These are phyloP conservation scores for Nycteola revayana DNA, from an alignment of 2,888 invertebrate species.

Conservation along the genomic window DNA sequence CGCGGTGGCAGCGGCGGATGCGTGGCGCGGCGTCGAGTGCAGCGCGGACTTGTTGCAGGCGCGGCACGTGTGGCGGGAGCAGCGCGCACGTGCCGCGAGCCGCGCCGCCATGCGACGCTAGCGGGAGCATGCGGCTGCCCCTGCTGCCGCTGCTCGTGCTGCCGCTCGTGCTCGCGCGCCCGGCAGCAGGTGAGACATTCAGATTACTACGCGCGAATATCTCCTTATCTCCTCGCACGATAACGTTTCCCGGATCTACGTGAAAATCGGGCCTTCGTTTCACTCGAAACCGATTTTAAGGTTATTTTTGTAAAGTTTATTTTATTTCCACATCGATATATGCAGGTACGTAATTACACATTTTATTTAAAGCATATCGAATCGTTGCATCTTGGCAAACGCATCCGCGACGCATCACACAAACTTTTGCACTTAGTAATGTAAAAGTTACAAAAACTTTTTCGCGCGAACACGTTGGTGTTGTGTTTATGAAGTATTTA, in stretches of 20 bases:
- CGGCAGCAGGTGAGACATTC: constrained; percentile 67
- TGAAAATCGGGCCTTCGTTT: no score
- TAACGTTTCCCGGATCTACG: no score
- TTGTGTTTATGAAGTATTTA: constrained; percentile 3
- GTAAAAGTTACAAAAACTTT: not conserved
- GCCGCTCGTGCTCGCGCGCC: constrained; percentile 75
- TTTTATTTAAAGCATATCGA: no score
- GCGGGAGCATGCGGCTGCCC: constrained; percentile 76
- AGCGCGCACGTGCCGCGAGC: constrained; percentile 61
- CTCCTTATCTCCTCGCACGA: no score
- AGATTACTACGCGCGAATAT: not conserved
- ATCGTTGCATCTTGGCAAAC: no score
- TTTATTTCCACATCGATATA: constrained; percentile 4
- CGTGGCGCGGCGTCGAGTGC: constrained; percentile 42
- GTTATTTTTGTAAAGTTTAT: not conserved
- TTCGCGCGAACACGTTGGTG: constrained; percentile 1
- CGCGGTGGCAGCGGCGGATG: constrained; percentile 39
- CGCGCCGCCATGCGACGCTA: constrained; percentile 70
- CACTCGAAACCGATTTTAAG: no score
- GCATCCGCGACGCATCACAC: no score
- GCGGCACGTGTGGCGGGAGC: constrained; percentile 41
- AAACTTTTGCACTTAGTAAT: not conserved
- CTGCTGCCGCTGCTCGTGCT: constrained; percentile 76
- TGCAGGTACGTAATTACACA: constrained; percentile 4
- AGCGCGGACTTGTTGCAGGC: constrained; percentile 44